Base-by-base conservation (phyloP, 64 coral and sea anemone genomes). In the Stylophora pistillata region DNA sequence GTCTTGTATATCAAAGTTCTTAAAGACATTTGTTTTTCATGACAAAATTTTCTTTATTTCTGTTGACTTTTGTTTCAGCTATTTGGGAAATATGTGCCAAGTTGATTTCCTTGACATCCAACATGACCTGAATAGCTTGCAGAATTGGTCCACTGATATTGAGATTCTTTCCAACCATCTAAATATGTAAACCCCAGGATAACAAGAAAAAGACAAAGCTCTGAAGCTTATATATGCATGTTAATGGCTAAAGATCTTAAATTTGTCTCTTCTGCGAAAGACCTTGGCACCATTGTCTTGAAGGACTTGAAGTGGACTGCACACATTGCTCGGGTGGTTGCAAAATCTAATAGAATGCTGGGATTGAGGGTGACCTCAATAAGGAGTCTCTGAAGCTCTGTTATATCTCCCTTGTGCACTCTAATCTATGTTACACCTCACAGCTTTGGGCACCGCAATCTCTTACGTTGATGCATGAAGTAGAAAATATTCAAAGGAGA, bases 181-280 rank as follows among this genome's bases (percentile, higher is more conserved):
- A 91, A n/a, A n/a, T n/a, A n/a, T 61, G 66, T 91, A 34, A 55
- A 74, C 31, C 56, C 72, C 14, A 59, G 74, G 68, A 79, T 91
- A n/a, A 79, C 88, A 59, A 94, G n/a, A n/a, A n/a, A n/a, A 81
- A 73, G 93, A 25, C 76, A 55, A 12, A 94, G 87, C 88, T 53
- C 63, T 27, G 56, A 27, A n/a, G n/a, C n/a, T n/a, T n/a, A n/a
- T n/a, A n/a, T n/a, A n/a, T n/a, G n/a, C n/a, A n/a, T n/a, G n/a
- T n/a, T n/a, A n/a, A n/a, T n/a, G n/a, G n/a, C n/a, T n/a, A n/a
- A n/a, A n/a, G n/a, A n/a, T n/a, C n/a, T n/a, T n/a, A n/a, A n/a
- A n/a, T n/a, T n/a, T n/a, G n/a, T n/a, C n/a, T n/a, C n/a, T n/a
- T n/a, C n/a, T n/a, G n/a, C n/a, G n/a, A n/a, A n/a, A n/a, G n/a